Evolutionary conservation across 2,113 vertebrate species (phyloP).

Genomic region (Eleginops maclovinus): DNA sequence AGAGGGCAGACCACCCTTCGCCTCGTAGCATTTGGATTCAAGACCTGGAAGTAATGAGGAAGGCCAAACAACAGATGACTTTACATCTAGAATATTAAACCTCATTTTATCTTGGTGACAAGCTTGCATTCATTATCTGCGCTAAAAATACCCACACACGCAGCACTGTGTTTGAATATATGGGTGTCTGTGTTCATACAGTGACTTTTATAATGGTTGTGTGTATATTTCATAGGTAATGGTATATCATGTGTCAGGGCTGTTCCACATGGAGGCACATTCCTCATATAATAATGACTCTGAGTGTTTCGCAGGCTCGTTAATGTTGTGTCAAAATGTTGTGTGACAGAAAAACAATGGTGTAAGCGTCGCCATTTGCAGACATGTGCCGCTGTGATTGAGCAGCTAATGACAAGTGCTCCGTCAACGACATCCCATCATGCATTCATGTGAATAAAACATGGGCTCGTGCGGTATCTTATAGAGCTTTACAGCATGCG

Average conservation of each 20-base stretch:
- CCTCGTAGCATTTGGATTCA: constrained; percentile 57
- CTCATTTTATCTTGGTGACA: constrained; percentile 67
- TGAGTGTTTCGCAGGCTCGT: constrained; percentile 8
- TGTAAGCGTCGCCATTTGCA: constrained; percentile 17
- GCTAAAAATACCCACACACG: constrained; percentile 52
- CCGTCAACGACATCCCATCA: constrained; percentile 41
- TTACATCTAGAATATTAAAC: constrained; percentile 72
- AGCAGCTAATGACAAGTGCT: constrained; percentile 47
- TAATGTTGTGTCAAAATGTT: constrained; percentile 50
- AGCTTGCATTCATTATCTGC: constrained; percentile 63
- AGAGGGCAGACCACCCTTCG: constrained; percentile 62
- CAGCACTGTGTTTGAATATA: constrained; percentile 23
- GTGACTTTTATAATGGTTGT: constrained; percentile 33
- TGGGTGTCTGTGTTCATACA: neutral
- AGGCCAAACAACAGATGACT: constrained; percentile 68
- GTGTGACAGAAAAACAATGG: constrained; percentile 46
- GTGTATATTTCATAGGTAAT: constrained; percentile 52
- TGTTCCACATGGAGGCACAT: constrained; percentile 27
- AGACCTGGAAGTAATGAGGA: constrained; percentile 73
- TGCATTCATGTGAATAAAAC: constrained; percentile 63
- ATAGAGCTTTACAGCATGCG: constrained; percentile 15
- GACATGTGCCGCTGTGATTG: constrained; percentile 46
- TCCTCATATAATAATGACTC: constrained; percentile 40
- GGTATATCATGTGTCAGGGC: constrained; percentile 33
- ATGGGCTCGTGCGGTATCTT: constrained; percentile 36